Evolutionary conservation across 2,797 vertebrate species (phyloP).

Genomic region (Channa striata): DNA sequence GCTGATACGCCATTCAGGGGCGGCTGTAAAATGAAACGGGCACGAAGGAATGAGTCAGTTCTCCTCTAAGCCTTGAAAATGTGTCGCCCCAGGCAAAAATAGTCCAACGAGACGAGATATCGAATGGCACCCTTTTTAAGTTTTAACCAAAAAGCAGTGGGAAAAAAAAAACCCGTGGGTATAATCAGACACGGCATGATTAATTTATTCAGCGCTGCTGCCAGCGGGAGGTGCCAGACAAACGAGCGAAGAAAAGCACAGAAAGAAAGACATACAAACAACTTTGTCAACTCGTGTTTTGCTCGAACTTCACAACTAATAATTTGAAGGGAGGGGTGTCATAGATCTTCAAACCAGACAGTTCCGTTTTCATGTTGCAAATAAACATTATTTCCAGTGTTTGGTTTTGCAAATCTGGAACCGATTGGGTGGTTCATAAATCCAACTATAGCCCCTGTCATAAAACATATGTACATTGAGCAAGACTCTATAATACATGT

Average conservation of each 20-base stretch:
- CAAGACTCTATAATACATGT: slow-evolving; percentile 13
- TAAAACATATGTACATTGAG: slow-evolving; percentile 20
- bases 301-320: slow-evolving; percentile 47
- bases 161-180: slow-evolving; percentile 17
- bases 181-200: slow-evolving; percentile 52
- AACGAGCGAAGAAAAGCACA: slow-evolving; percentile 58
- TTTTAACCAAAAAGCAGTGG: slow-evolving; percentile 19
- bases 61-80: slow-evolving; percentile 58
- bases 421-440: slow-evolving; percentile 49
- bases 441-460: slow-evolving; percentile 13
- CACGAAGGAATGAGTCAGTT: slow-evolving; percentile 56
- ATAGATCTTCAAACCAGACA: slow-evolving; percentile 40
- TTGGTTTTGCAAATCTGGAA: slow-evolving; percentile 57
- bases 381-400: slow-evolving; percentile 43
- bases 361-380: slow-evolving; percentile 40
- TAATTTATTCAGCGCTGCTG: slow-evolving; percentile 67
- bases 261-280: slow-evolving; percentile 56
- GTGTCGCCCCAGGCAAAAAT: slow-evolving; percentile 56
- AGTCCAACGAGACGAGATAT: slow-evolving; percentile 47
- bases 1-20: slow-evolving; percentile 75
- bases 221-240: slow-evolving; percentile 63
- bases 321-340: slow-evolving; percentile 28
- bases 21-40: slow-evolving; percentile 72
- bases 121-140: slow-evolving; percentile 39
- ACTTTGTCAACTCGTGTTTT: slow-evolving; percentile 46